Evolutionary conservation across 2,888 invertebrate species (phyloP), one percentile per base, ranked within the genome.

Genomic region (Eremobia ochroleuca): DNA sequence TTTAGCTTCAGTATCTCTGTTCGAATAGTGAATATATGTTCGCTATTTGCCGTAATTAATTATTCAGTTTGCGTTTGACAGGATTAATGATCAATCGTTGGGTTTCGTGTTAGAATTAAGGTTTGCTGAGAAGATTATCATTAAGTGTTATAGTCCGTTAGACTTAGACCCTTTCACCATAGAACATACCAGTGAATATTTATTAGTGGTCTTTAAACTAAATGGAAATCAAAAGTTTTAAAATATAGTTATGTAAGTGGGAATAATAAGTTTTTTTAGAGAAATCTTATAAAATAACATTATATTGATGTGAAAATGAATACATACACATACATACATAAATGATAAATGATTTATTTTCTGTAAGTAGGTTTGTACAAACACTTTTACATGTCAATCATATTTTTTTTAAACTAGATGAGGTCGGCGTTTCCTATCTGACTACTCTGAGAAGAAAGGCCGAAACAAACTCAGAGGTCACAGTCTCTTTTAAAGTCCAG

Each of bases 1-100:
- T 76, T 49, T 21, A 76, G 21, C 37, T 40, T 31, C 25, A 11
- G 46, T 64, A 18, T 40, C 66, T 66, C n/a, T n/a, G 58, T 65
- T 65, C n/a, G 6, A 43, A 34, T 34, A 21, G 25, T 28, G 34
- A 18, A 40, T 5, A 59, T 55, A 64, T 55, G 18, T 58, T 25
- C 37, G 4, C 37, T 40, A 37, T 43, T 46, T 28, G 6, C 25
- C 2, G 18, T 59, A 34, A 73, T 58, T 73, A 49, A 66, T 61
- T 76, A 68, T 76, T 68, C 37, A 28, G 58, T 15, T 71, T 67
- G 46, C 3, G 21, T 81, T 72, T 76, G 67, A 31, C 34, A 71
- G 34, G 25, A 40, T n/a, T 59, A 28, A 18, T 71, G 11, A 68
- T 52, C 11, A 15, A 66, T 71, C 43, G 34, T 34, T 55, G 4